phyloP scores from a whole-genome alignment of 2,888 invertebrate species.

The Brachynemurus nebulosus region DNA sequence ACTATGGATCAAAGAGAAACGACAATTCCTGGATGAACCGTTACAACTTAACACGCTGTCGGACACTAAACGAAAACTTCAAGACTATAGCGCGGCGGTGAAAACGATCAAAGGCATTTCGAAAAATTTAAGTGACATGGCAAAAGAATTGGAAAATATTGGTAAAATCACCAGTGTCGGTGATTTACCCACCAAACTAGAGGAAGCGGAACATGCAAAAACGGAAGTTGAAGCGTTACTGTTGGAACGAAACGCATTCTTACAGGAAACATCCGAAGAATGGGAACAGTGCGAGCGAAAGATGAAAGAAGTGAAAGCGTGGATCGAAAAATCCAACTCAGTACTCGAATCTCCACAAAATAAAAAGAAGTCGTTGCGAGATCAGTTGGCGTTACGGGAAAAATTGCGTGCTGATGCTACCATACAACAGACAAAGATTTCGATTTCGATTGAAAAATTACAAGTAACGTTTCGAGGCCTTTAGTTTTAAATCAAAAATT shows the following conservation, averaged over 20 bases:
- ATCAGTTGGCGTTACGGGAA: slow-evolving; percentile 73
- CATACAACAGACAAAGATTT: slow-evolving; percentile 80
- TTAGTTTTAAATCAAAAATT: background rate
- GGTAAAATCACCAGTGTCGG: slow-evolving; percentile 72
- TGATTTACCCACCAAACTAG: slow-evolving; percentile 71
- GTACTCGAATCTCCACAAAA: slow-evolving; percentile 66
- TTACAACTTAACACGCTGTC: slow-evolving; percentile 63
- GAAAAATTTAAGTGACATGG: slow-evolving; percentile 83
- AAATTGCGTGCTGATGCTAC: slow-evolving; percentile 76
- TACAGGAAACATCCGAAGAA: slow-evolving; percentile 86
- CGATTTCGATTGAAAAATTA: slow-evolving; percentile 78
- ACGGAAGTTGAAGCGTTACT: slow-evolving; percentile 71
- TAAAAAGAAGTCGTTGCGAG: slow-evolving; percentile 75
- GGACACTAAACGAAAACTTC: slow-evolving; percentile 71
- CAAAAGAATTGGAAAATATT: slow-evolving; percentile 75
- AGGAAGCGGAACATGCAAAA: slow-evolving; percentile 76
- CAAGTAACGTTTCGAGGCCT: slow-evolving; percentile 44
- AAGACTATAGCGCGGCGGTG: slow-evolving; percentile 79
- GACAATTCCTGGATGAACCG: slow-evolving; percentile 62
- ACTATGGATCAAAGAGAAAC: slow-evolving; percentile 73
- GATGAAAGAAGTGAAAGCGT: slow-evolving; percentile 74
- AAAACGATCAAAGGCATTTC: slow-evolving; percentile 80
- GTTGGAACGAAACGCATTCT: slow-evolving; percentile 71
- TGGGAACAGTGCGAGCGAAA: slow-evolving; percentile 95
- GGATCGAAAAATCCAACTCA: slow-evolving; percentile 76